A percentile compares a stretch with the other conserved stretches of the same genome.
phyloP scores from a whole-genome alignment of 2,113 vertebrate species.

The Oryzias curvinotus region DNA sequence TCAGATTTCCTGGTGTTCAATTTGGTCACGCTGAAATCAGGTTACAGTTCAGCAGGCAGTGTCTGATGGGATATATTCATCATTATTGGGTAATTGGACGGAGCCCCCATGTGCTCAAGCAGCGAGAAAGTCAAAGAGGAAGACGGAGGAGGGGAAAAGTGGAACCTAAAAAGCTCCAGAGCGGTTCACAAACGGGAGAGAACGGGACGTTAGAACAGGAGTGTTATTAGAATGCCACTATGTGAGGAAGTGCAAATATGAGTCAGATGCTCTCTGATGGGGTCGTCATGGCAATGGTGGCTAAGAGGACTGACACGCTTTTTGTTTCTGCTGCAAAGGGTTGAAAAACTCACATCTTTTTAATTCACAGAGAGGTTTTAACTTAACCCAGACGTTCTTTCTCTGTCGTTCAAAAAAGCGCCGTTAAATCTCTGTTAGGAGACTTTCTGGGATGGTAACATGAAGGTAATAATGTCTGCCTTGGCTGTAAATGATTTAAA shows the following conservation, averaged over 20 bases:
- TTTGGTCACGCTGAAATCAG: constrained; percentile 53
- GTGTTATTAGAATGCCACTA: constrained; percentile 60
- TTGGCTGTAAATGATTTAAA: neutral
- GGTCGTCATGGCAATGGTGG: constrained; percentile 57
- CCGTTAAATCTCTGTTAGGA: constrained; percentile 15
- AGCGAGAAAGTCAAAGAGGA: constrained; percentile 38
- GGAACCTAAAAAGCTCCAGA: constrained; percentile 57
- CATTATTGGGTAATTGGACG: constrained; percentile 75
- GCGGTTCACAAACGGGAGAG: constrained; percentile 58
- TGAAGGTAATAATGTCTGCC: neutral
- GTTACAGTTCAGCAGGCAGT: constrained; percentile 66
- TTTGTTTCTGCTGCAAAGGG: constrained; percentile 10
- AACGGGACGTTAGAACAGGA: constrained; percentile 61
- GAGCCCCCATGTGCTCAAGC: constrained; percentile 29
- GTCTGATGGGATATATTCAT: constrained; percentile 75
- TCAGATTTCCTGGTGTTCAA: constrained; percentile 69
- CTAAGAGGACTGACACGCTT: neutral
- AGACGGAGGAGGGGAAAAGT: constrained; percentile 30
- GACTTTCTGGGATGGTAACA: neutral
- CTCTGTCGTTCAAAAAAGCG: constrained; percentile 1
- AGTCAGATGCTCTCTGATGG: constrained; percentile 39
- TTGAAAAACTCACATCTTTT: neutral
- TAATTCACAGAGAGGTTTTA: constrained; percentile 6
- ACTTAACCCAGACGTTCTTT: constrained; percentile 6
- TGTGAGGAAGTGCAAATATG: constrained; percentile 49